Conservation (phyloP, 2,113 vertebrate genomes). For the Felis chaus region DNA sequence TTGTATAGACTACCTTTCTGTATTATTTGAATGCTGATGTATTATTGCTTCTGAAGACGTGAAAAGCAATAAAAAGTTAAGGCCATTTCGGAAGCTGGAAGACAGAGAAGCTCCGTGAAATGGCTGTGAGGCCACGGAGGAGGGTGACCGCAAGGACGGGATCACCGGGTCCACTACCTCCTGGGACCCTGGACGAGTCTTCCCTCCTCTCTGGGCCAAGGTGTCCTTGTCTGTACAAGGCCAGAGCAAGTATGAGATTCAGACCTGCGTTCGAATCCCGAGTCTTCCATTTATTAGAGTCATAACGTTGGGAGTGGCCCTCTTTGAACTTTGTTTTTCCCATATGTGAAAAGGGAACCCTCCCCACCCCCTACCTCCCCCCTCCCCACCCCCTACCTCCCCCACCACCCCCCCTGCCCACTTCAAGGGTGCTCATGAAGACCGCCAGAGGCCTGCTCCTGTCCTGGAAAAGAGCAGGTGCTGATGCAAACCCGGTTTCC, state of each 20-base stretch:
- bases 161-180: not conserved
- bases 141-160: rapidly evolving
- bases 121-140: not conserved
- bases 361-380: not conserved
- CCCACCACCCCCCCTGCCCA: not conserved
- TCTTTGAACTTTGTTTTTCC: not conserved
- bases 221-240: not conserved
- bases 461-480: rapidly evolving
- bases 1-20: not conserved
- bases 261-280: not conserved
- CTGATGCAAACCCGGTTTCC: not conserved
- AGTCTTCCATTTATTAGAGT: not conserved
- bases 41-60: not conserved
- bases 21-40: not conserved
- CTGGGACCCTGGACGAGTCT: not conserved
- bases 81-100: not conserved
- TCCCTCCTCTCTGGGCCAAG: not conserved
- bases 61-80: not conserved
- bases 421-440: not conserved
- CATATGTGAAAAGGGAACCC: not conserved
- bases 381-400: rapidly evolving
- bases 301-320: not conserved
- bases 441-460: too few species aligned
- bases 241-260: not conserved
- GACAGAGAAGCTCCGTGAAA: not conserved